Evolutionary conservation across 2,113 vertebrate genomes (phyloP).

Genomic region (Martes martes): DNA sequence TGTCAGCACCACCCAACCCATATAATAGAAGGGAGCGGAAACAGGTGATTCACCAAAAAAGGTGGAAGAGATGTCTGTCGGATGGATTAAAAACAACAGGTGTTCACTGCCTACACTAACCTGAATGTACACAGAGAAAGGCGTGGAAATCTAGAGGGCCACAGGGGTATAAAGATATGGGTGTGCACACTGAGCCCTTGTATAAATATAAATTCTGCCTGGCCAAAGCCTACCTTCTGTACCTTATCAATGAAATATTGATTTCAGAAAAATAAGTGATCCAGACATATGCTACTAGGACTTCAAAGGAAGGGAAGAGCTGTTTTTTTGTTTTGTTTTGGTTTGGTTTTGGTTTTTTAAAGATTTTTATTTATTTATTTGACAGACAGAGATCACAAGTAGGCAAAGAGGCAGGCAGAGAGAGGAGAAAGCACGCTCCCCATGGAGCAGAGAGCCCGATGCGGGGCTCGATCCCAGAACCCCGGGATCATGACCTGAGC

Average conservation of each 20-base stretch:
- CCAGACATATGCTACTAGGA: not conserved
- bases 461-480: no score
- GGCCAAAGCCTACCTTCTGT: not conserved
- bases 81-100: constrained; percentile 25
- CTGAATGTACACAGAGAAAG: constrained; percentile 44
- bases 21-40: not conserved
- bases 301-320: not conserved
- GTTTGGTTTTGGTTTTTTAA: no score
- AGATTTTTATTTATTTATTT: no score
- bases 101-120: not conserved
- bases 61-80: not conserved
- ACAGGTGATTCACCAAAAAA: not conserved
- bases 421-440: no score
- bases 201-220: not conserved
- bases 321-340: not conserved
- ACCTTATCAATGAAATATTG: constrained; percentile 4
- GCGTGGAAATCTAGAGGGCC: not conserved
- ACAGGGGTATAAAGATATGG: not conserved
- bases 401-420: no score
- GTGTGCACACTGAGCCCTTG: not conserved
- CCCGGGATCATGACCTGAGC: no score
- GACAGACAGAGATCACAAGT: no score
- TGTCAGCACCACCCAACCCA: not conserved
- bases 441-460: no score
- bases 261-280: not conserved